These are phyloP conservation scores for Sycophila texana DNA, from an alignment of 2,888 invertebrate genomes.

Conservation along the genomic window DNA sequence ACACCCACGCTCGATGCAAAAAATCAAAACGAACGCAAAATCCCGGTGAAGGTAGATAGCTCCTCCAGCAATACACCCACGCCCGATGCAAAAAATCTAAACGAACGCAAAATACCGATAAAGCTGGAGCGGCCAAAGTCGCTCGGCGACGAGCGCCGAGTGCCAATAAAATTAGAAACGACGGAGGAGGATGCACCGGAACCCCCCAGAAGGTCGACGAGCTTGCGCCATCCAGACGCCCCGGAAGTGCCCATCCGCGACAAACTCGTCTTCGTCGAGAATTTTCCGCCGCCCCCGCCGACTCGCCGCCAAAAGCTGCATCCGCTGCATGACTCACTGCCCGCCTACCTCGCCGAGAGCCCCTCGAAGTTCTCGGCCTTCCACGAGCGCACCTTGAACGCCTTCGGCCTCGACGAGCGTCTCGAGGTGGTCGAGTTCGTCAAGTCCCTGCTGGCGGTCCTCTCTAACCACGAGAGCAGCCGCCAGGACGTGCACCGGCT, in stretches of 20 bases:
- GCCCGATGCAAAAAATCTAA: neutral
- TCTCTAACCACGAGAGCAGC: conserved; percentile 57
- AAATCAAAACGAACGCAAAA: neutral
- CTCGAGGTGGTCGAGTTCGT: conserved; percentile 43
- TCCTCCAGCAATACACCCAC: no score
- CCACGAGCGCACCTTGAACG: conserved; percentile 40
- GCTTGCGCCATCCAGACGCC: neutral
- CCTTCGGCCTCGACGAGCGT: conserved; percentile 35
- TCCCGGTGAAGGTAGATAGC: neutral
- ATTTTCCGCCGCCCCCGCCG: conserved; percentile 28
- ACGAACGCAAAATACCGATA: conserved; percentile 13
- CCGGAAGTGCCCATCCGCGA: neutral
- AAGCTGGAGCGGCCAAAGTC: neutral
- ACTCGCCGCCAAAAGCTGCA: neutral
- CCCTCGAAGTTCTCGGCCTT: conserved; percentile 27
- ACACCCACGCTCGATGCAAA: neutral
- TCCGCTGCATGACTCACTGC: neutral
- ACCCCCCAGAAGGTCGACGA: conserved; percentile 27
- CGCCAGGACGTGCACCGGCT: conserved; percentile 59
- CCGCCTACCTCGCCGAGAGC: neutral
- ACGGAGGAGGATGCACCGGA: neutral
- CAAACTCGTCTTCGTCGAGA: neutral
- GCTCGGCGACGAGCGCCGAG: no score
- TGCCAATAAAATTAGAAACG: neutral
- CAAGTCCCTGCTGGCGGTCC: conserved; percentile 55